Evolutionary conservation across 2,113 vertebrate genomes (phyloP), one percentile per base, ranked within the genome.

Genomic region (Strix aluco): DNA sequence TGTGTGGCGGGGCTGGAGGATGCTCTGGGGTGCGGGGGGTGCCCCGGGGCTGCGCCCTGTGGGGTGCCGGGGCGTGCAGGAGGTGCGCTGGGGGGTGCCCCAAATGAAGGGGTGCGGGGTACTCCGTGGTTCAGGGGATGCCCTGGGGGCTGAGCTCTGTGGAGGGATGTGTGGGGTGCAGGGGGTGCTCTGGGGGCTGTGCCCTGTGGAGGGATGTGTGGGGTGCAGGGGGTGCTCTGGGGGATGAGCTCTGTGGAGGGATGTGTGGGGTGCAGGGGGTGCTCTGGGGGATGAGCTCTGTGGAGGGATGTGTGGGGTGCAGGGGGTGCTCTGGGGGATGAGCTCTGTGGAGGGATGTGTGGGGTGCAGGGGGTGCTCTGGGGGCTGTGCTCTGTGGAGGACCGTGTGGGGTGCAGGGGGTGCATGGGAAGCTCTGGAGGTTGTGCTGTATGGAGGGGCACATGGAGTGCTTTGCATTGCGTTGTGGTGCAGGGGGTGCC

Each of bases 361-460:
- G 32, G 13, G 27, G 65, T 40, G 74, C 59, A 22, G 42, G 71
- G 58, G 52, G 30, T 75, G 67, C 67, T 62, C 58, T 4, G 32
- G 42, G 62, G 30, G 32, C 52, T 88, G 66, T 23, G 74, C 3
- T 44, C 0, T 4, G 3, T 25, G 77, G 67, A 75, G 66, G 23
- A 14, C 22, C 10, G 9, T 58, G 44, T 29, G 44, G n/a, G 40
- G 23, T 30, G 47, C 36, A 29, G 49, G 19, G 40, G 44, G 44
- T 46, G 44, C 44, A 46, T 46, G 34, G 46, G 32, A 34, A 40
- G 42, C 62, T 30, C 20, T 25, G 42, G 47, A 25, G 51, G 15
- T 7, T 30, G 27, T 20, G 54, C 34, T 44, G 8, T 3, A 0
- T 6, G 61, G 57, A 52, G 62, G 10, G 9, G 25, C 40, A 1